Evolutionary conservation across 2,113 vertebrate genomes (phyloP).

Genomic region (Probosciger aterrimus): DNA sequence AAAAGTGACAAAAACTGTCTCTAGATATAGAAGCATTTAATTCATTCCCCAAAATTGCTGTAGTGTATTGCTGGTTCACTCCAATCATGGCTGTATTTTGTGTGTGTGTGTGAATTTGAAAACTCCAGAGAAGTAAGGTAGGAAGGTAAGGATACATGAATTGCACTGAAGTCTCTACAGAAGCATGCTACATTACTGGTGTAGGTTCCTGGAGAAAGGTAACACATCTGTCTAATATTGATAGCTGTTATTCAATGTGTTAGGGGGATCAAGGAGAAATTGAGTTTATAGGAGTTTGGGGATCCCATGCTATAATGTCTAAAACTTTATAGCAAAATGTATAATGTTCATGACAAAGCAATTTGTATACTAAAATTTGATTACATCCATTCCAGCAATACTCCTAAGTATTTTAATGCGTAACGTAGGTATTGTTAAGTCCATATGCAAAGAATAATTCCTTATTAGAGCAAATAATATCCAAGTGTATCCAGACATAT

Average conservation of each 20-base stretch:
- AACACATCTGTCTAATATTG: background rate
- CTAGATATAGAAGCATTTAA: background rate
- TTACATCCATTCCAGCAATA: background rate
- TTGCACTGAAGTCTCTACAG: background rate
- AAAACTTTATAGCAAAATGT: background rate
- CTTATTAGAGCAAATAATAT: background rate
- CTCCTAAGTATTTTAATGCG: background rate
- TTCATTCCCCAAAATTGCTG: background rate
- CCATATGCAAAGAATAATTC: background rate
- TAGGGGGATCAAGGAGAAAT: constrained; percentile 70
- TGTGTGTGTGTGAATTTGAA: background rate
- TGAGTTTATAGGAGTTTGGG: constrained; percentile 73
- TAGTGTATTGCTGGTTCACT: background rate
- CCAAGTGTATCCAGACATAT: background rate
- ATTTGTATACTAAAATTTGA: background rate
- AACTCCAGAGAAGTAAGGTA: background rate
- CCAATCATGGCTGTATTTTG: background rate
- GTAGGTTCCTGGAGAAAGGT: background rate
- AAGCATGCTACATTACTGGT: background rate
- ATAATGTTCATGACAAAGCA: background rate
- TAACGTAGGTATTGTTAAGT: background rate
- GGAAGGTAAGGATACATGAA: background rate
- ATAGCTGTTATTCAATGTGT: background rate
- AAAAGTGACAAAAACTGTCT: background rate
- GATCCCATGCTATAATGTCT: constrained; percentile 79